Base-by-base conservation (phyloP, 2,797 vertebrate species). In the Taeniopygia guttata region DNA sequence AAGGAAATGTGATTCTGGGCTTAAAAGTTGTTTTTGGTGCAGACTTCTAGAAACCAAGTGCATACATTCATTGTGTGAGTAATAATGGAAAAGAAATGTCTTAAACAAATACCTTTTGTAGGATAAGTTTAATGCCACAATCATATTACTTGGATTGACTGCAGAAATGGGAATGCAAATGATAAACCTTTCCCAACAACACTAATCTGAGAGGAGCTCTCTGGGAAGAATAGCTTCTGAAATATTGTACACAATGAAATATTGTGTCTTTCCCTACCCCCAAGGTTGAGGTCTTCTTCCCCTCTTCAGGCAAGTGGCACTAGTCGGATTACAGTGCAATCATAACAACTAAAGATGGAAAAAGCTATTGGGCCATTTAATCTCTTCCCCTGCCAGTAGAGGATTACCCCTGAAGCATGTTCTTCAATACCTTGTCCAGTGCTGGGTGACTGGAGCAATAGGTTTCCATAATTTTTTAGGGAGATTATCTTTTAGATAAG, bases 401-500 rank as follows among this genome's bases (percentile, higher is more conserved):
- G 91, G 94, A 96, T 97, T 97, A 97, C 84, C 91, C 83, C 84
- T 87, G 94, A 93, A 96, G 81, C 75, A 95, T 55, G 87, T 87
- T 96, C 95, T 94, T 97, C 96, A 95, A 89, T 96, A 87, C 85
- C 78, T 89, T 4, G 18, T 90, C 95, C 90, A 90, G 46, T 89
- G 87, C 84, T 87, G 90, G 90, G 80, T 94, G 94, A 95, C 88
- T 75, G 46, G 62, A 89, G 94, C 55, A 92, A 88, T 85, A 91
- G 78, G 72, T 76, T 95, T 94, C 91, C 87, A 94, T 93, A 67
- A 94, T 88, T 95, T 95, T 96, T 95, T 90, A 94, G 92, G 68
- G 92, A 96, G 97, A 97, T 97, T 97, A 97, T 96, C 94, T 94
- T 95, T 95, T 85, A 95, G 92, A 92, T 83, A 93, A 96, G 92